Evolutionary conservation across 1,140 invertebrate genomes (phyloP).

Genomic region (Temnothorax longispinosus): DNA sequence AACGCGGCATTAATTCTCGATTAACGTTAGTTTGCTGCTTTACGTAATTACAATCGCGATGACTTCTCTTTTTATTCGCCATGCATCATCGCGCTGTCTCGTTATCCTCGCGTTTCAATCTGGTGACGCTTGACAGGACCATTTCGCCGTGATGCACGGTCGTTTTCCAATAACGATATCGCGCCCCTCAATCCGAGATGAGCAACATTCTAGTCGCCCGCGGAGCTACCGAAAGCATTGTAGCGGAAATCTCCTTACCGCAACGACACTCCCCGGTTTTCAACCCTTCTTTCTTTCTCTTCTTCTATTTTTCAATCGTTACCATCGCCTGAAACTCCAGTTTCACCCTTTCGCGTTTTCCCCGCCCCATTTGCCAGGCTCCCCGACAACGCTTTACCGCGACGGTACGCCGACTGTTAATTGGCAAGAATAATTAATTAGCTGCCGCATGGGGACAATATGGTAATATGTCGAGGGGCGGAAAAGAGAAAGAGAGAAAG

Average conservation of each 20-base stretch:
- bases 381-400: not conserved
- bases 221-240: conserved; percentile 13
- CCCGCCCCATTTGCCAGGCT: not conserved
- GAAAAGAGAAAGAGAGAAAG: not conserved
- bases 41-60: conserved; percentile 10
- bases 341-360: not conserved
- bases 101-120: conserved; percentile 54
- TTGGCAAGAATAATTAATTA: conserved; percentile 52
- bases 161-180: conserved; percentile 61
- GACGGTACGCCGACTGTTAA: not conserved
- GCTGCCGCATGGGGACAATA: not conserved
- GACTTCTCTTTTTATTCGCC: conserved; percentile 13
- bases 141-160: conserved; percentile 28
- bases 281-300: not conserved
- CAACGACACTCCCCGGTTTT: not conserved
- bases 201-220: conserved; percentile 6
- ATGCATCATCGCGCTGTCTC: conserved; percentile 17
- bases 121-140: conserved; percentile 13
- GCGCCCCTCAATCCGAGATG: conserved; percentile 25
- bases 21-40: not conserved
- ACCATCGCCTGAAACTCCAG: conserved; percentile 8
- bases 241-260: conserved; percentile 50
- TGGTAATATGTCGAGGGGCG: conserved; percentile 3
- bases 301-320: not conserved
- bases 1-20: not conserved